Base-by-base conservation (phyloP, 2,113 vertebrate genomes). In the Tetrao urogallus region DNA sequence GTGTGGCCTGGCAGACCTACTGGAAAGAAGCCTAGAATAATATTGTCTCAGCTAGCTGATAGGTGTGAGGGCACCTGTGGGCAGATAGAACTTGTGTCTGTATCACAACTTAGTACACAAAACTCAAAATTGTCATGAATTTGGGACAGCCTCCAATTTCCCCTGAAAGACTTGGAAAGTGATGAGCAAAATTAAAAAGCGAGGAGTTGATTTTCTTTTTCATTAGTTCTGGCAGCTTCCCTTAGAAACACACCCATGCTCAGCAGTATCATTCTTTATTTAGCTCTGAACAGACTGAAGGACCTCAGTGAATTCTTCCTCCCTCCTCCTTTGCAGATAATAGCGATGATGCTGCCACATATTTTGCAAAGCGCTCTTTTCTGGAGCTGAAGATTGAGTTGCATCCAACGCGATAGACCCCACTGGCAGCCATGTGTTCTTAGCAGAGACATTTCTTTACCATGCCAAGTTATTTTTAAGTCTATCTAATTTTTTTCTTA, bases 391-490 rank as follows among this genome's bases (percentile, higher is more conserved):
- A 76, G 79, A 95, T 88, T 96, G 74, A 91, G 72, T 94, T 96
- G 79, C 89, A 81, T 79, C 82, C 90, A 79, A 88, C 7, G 84
- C 57, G 58, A 56, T 76, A 96, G 92, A 80, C 81, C 83, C 92
- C 73, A 50, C 32, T 91, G 92, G 79, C 76, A 96, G 84, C 81
- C 70, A 15, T 0, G 38, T 45, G 47, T 82, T 90, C 71, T 87
- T 92, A 93, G 90, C 3, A 0, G 76, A 85, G 86, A 90, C 93
- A 75, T 92, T 94, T 94, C 91, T 77, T 92, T 67, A 81, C 84
- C 45, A 70, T 86, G 94, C 87, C 95, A 86, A 94, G 81, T 95
- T 97, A 92, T 96, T 98, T 97, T 97, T 95, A 95, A 86, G 96
- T 97, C 86, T 94, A 94, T 94, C 80, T 96, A 6, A 89, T 81